A percentile compares a stretch with the other conserved stretches of the same genome.
phyloP scores from a whole-genome alignment of 2,888 invertebrate genomes.

The Lithophane leautieri region DNA sequence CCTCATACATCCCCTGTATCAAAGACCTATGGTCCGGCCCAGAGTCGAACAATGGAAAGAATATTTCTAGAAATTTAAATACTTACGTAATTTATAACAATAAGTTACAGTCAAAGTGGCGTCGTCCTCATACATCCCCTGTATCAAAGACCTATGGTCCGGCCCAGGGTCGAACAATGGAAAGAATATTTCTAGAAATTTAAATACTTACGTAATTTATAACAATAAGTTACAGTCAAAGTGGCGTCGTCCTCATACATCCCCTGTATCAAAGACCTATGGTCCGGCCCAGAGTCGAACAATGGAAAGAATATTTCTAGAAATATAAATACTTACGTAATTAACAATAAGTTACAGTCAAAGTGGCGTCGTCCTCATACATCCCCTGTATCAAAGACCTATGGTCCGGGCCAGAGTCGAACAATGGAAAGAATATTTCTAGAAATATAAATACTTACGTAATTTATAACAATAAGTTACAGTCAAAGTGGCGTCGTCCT shows the following conservation, averaged over 20 bases:
- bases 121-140: conserved; percentile 91
- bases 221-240: conserved; percentile 90
- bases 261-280: conserved; percentile 88
- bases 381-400: no score
- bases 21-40: no score
- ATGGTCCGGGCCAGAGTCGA: conserved; percentile 90
- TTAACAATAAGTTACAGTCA: no score
- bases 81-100: conserved; percentile 76
- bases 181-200: conserved; percentile 93
- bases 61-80: no score
- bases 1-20: no score
- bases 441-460: no score
- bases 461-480: conserved; percentile 83
- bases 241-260: conserved; percentile 92
- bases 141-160: conserved; percentile 86
- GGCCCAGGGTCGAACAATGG: conserved; percentile 90
- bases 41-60: no score
- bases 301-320: conserved; percentile 92
- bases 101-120: conserved; percentile 92
- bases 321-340: conserved; percentile 88
- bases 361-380: no score
- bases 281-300: conserved; percentile 89
- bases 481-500: conserved; percentile 91
- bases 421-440: conserved; percentile 92
- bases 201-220: conserved; percentile 77